Base-by-base conservation (phyloP, 1,140 invertebrate species). In the Atta texana region DNA sequence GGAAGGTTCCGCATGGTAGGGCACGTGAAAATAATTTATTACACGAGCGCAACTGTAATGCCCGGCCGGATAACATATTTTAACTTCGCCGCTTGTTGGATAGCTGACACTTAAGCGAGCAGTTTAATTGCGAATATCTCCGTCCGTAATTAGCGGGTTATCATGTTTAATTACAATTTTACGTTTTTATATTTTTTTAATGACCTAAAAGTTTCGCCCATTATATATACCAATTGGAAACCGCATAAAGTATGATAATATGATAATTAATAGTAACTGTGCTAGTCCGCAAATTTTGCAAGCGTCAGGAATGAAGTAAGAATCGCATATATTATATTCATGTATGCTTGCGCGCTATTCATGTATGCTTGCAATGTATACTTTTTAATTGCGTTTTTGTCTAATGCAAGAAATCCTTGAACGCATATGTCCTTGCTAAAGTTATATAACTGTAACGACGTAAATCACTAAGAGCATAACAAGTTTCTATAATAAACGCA, bases 21-120 rank as follows among this genome's bases (percentile, higher is more conserved):
- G 74, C 77, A 88, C 71, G 59, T 74, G 69, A 72, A 86, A 90
- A 90, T 91, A 91, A 86, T 88, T 90, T 88, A 74, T 80, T 86
- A 88, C 61, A 49, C 77, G 66, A 78, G 55, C 69, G 68, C 80
- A 86, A 82, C 34, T 61, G 72, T 86, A 89, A 88, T 88, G 87
- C 68, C 21, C 49, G 21, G 55, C 49, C 24, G 72, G 57, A 86
- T 86, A 86, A 72, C 87, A 71, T 59, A 86, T 74, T 86, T 86
- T 59, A 28, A 55, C 34, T 64, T 63, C 39, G n/a, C 63, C 31
- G 74, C 31, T 75, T 68, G 66, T 63, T 76, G 53, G 80, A 82
- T 59, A 31, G 39, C 69, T 84, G 59, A 72, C 80, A 57, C 68
- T 68, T 39, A 72, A 21, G 55, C 69, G 53, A 21, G 31, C 59